Conservation (phyloP, 2,113 vertebrate species). For the Prunella himalayana region DNA sequence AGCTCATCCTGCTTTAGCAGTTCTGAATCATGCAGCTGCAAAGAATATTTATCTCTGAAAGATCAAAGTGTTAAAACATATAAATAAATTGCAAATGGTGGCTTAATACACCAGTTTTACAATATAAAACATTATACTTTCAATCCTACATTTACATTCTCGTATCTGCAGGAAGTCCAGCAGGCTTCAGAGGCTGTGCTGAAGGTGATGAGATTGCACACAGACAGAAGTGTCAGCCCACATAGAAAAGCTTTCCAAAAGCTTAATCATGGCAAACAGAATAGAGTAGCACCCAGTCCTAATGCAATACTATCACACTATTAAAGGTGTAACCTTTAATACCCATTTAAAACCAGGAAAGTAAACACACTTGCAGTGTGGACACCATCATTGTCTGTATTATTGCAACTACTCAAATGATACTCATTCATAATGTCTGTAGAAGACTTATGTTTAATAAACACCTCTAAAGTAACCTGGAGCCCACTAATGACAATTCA, state of each 20-base stretch:
- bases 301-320: neutral
- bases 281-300: neutral
- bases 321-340: neutral
- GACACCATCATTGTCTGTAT: neutral
- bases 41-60: neutral
- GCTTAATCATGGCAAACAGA: neutral
- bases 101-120: neutral
- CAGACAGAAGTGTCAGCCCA: neutral
- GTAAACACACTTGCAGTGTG: neutral
- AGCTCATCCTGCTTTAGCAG: neutral
- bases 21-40: neutral
- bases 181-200: neutral
- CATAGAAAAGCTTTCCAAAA: neutral
- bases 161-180: neutral
- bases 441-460: neutral
- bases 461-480: neutral
- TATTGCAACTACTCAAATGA: neutral
- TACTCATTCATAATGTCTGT: neutral
- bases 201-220: neutral
- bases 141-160: neutral
- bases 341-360: neutral
- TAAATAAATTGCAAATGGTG: neutral
- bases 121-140: neutral
- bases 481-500: neutral
- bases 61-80: neutral